Evolutionary conservation across 1,140 invertebrate genomes (phyloP).

Genomic region (Whitmania pigra): DNA sequence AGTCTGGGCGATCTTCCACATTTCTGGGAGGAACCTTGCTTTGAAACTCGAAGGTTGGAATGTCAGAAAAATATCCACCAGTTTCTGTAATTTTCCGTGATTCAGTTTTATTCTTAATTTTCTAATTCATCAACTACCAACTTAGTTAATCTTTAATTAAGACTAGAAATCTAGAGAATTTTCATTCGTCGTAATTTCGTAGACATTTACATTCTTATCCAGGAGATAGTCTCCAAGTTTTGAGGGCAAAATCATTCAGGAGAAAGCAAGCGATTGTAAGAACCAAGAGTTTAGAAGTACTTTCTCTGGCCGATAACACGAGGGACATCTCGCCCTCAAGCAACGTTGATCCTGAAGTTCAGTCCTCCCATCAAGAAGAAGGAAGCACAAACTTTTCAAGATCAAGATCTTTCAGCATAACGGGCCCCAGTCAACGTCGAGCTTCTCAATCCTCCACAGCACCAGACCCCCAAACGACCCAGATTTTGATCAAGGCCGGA

Average conservation of each 20-base stretch:
- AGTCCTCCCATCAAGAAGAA: not conserved
- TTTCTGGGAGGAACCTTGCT: slow-evolving; percentile 88
- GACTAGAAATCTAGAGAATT: too few species aligned
- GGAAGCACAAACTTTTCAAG: not conserved
- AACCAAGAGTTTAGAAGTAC: not conserved
- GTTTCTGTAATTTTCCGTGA: not conserved
- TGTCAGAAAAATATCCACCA: not conserved
- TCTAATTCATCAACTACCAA: not conserved
- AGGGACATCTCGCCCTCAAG: not conserved
- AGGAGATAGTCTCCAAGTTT: not conserved
- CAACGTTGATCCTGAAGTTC: not conserved
- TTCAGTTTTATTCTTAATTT: not conserved
- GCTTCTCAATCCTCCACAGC: too few species aligned
- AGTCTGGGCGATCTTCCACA: slow-evolving; percentile 84
- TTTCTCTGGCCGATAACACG: not conserved
- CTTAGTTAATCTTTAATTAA: too few species aligned
- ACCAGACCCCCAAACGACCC: too few species aligned
- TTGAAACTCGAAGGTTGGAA: slow-evolving; percentile 62
- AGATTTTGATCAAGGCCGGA: too few species aligned
- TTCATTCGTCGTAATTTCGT: too few species aligned
- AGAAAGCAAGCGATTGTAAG: not conserved
- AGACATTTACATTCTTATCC: not conserved
- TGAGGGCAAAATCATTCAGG: slow-evolving; percentile 3
- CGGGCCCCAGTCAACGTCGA: not conserved
- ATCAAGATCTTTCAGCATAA: slow-evolving; percentile 6